Conservation (phyloP, 2,113 vertebrate species). For the Atherinomorus stipes region DNA sequence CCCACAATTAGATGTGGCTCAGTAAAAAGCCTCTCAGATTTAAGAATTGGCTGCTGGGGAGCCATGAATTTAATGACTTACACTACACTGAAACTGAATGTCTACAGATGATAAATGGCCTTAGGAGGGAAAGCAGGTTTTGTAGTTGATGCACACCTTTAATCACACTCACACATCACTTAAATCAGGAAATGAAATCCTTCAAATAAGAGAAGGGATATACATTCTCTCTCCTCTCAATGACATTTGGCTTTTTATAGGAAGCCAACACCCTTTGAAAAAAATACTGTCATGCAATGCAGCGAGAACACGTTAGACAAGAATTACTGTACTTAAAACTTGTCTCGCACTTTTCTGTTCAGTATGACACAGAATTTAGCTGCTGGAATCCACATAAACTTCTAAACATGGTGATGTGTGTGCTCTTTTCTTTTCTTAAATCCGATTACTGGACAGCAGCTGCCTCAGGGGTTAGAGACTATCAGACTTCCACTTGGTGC, state of each 20-base stretch:
- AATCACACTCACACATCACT: constrained; percentile 67
- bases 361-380: neutral
- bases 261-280: constrained; percentile 22
- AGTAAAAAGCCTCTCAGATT: constrained; percentile 72
- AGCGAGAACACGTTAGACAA: constrained; percentile 4
- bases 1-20: constrained; percentile 76
- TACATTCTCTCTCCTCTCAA: constrained; percentile 33
- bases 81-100: constrained; percentile 67
- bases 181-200: constrained; percentile 64
- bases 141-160: constrained; percentile 62
- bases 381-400: constrained; percentile 5
- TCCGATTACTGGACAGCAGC: constrained; percentile 32
- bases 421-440: neutral
- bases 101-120: constrained; percentile 74
- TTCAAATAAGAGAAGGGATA: constrained; percentile 58
- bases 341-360: neutral
- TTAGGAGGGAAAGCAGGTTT: constrained; percentile 64
- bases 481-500: neutral
- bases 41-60: constrained; percentile 64
- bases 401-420: constrained; percentile 4
- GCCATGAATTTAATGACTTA: constrained; percentile 73
- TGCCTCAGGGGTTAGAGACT: constrained; percentile 25
- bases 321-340: constrained; percentile 14
- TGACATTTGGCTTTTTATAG: constrained; percentile 47
- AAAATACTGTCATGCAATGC: constrained; percentile 28